A percentile compares a stretch with the other conserved stretches of the same genome.
Evolutionary conservation across 2,797 vertebrate genomes (phyloP).

Genomic region (Pseudochaenichthys georgianus): DNA sequence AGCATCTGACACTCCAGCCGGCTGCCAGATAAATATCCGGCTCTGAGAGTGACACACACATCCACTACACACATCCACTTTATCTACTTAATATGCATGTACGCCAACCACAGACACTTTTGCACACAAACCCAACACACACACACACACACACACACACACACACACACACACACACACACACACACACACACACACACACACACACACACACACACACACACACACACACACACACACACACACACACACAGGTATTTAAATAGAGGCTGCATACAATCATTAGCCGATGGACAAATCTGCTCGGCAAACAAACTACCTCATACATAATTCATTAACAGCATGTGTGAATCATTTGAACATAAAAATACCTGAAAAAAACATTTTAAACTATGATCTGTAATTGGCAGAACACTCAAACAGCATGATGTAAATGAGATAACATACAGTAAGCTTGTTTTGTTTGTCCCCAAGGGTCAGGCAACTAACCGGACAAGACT

Average conservation of each 20-base stretch:
- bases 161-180: too few species aligned
- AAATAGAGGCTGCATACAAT: constrained; percentile 8
- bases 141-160: too few species aligned
- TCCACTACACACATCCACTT: constrained; percentile 2
- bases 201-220: too few species aligned
- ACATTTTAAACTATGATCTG: constrained; percentile 17
- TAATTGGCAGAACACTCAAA: constrained; percentile 10
- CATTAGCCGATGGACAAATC: constrained; percentile 21
- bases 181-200: too few species aligned
- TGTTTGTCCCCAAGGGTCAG: neutral
- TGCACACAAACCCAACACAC: too few species aligned
- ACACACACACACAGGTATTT: neutral
- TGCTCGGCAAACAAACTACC: constrained; percentile 32
- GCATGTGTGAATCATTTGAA: constrained; percentile 42
- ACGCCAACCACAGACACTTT: neutral
- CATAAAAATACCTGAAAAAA: constrained; percentile 39
- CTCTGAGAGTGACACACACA: constrained; percentile 27
- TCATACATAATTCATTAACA: constrained; percentile 46
- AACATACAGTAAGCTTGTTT: neutral
- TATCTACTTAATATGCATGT: neutral
- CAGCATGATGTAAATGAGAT: constrained; percentile 17
- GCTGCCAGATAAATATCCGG: constrained; percentile 57
- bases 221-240: too few species aligned
- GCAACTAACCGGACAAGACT: neutral
- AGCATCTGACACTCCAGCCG: constrained; percentile 70